These are phyloP conservation scores for Saturnia japonica DNA, from an alignment of 2,888 invertebrate genomes.

Conservation along the genomic window DNA sequence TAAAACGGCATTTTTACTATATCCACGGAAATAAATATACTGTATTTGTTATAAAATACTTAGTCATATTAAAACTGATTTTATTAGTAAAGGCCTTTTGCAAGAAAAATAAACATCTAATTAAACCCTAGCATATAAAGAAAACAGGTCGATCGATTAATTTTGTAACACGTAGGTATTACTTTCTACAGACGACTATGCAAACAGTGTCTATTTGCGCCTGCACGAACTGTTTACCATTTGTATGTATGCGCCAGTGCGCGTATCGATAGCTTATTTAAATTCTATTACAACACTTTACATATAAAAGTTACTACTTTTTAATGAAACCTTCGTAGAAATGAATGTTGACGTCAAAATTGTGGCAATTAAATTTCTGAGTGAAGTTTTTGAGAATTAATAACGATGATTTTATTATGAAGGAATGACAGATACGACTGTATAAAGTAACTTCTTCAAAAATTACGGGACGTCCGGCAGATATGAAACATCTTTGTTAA, in stretches of 20 bases:
- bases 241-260: conserved; percentile 28
- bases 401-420: neutral
- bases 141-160: conserved; percentile 15
- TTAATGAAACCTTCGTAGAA: neutral
- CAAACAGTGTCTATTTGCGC: conserved; percentile 53
- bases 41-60: too few relatives aligned
- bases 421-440: neutral
- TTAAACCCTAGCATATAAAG: neutral
- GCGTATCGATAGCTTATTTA: conserved; percentile 20
- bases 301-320: conserved; percentile 15
- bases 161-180: conserved; percentile 42
- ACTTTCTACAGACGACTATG: conserved; percentile 58
- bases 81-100: neutral
- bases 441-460: neutral
- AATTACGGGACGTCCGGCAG: too few relatives aligned
- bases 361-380: neutral
- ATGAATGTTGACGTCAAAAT: neutral
- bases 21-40: too few relatives aligned
- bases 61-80: neutral
- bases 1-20: too few relatives aligned
- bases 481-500: too few relatives aligned
- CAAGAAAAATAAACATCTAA: neutral
- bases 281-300: conserved; percentile 17
- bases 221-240: conserved; percentile 24
- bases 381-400: neutral